Conservation (phyloP, 2,888 invertebrate species). For the Nemoura dubitans region DNA sequence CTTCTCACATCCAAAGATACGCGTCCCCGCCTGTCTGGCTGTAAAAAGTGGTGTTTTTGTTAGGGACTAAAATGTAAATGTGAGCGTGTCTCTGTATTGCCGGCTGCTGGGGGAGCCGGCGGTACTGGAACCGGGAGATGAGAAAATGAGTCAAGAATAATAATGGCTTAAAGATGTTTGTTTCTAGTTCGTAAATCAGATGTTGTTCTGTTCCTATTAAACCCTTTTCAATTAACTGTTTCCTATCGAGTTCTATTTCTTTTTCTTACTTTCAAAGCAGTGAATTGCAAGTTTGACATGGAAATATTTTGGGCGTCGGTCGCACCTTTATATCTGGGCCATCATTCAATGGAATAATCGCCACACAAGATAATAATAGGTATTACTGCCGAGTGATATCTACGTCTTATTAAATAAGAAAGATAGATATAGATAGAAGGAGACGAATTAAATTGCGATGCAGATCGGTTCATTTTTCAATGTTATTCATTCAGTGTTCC, state of each 20-base stretch:
- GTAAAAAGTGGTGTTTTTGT: background rate
- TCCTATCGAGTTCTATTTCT: background rate
- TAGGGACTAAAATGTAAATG: background rate
- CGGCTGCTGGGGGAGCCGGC: background rate
- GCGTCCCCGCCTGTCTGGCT: background rate
- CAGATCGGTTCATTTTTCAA: background rate
- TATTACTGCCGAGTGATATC: background rate
- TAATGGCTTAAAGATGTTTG: background rate
- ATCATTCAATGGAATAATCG: background rate
- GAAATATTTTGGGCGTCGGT: constrained; percentile 12
- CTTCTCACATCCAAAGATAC: background rate
- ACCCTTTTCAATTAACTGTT: background rate
- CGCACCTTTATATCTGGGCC: background rate
- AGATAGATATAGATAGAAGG: background rate
- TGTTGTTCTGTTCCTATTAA: background rate
- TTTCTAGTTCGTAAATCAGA: background rate
- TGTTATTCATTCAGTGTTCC: background rate
- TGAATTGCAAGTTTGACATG: background rate
- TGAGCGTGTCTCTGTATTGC: background rate
- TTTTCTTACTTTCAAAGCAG: background rate
- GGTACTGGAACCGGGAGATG: background rate
- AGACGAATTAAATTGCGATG: background rate
- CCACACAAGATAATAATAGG: background rate
- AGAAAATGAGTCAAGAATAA: background rate
- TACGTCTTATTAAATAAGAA: background rate